phyloP scores from a whole-genome alignment of 2,888 invertebrate species.

The Diarsia mendica region DNA sequence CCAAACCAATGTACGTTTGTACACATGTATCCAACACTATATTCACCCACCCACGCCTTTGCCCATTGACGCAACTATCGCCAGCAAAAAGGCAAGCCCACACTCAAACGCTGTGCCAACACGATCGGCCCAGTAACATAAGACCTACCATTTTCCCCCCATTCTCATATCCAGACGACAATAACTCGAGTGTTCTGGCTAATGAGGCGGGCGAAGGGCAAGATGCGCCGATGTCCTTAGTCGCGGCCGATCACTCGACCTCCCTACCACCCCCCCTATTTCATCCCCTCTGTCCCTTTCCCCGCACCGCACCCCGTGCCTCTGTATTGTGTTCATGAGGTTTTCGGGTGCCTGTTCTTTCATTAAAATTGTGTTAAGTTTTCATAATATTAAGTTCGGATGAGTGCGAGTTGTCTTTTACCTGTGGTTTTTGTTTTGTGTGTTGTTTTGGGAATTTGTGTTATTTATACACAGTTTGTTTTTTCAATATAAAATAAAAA shows the following conservation, averaged over 20 bases:
- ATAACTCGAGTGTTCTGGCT: constrained; percentile 76
- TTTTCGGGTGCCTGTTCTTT: constrained; percentile 69
- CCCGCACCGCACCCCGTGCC: constrained; percentile 50
- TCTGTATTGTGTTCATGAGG: constrained; percentile 67
- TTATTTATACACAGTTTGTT: no score
- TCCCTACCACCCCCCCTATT: constrained; percentile 59
- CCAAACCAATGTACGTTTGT: background rate
- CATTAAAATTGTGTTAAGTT: constrained; percentile 65
- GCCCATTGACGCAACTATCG: constrained; percentile 23
- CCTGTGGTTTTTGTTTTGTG: constrained; percentile 17
- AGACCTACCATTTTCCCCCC: constrained; percentile 41
- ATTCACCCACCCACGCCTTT: background rate
- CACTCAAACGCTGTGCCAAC: constrained; percentile 46
- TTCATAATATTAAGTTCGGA: constrained; percentile 50
- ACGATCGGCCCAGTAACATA: constrained; percentile 52
- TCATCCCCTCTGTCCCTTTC: constrained; percentile 22
- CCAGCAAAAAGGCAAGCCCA: constrained; percentile 43
- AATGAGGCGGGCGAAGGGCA: constrained; percentile 79
- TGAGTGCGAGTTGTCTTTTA: constrained; percentile 36
- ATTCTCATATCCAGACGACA: constrained; percentile 70
- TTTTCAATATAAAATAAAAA: no score
- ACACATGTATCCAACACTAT: background rate
- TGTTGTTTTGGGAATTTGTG: background rate
- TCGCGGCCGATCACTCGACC: constrained; percentile 82
- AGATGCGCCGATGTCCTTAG: constrained; percentile 80